These are phyloP conservation scores for Hyphantria cunea DNA, from an alignment of 1,140 invertebrate species.

Conservation along the genomic window DNA sequence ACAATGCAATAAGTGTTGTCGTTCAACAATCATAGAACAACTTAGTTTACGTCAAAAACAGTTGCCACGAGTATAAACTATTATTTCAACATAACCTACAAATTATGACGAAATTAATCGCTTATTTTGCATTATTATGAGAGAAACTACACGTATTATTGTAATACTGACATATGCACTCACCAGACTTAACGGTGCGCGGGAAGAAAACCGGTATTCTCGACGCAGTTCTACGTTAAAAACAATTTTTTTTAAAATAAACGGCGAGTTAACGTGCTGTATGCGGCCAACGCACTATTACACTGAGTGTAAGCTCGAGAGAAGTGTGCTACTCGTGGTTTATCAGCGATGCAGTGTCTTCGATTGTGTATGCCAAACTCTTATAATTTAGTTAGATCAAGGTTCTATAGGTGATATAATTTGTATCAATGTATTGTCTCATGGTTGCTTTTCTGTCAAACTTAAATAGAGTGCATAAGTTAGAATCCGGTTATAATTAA, in stretches of 20 bases:
- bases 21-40: no score
- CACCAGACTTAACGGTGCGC: conserved; percentile 19
- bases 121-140: neutral
- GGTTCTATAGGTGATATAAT: neutral
- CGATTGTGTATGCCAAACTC: conserved; percentile 12
- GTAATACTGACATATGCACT: neutral
- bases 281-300: conserved; percentile 24
- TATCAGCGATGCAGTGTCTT: conserved; percentile 17
- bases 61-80: no score
- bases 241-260: conserved; percentile 22
- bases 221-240: conserved; percentile 20
- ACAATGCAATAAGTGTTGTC: no score
- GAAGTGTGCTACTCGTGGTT: conserved; percentile 5
- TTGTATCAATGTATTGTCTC: neutral
- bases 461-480: no score
- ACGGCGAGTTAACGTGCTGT: conserved; percentile 21
- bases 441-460: neutral
- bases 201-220: conserved; percentile 24
- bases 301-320: conserved; percentile 22
- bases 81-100: no score
- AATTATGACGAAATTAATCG: neutral
- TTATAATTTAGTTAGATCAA: conserved; percentile 2
- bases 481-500: neutral
- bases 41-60: no score
- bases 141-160: neutral